phyloP scores from a whole-genome alignment of 2,113 vertebrate genomes.

The Campylomormyrus tamandua region DNA sequence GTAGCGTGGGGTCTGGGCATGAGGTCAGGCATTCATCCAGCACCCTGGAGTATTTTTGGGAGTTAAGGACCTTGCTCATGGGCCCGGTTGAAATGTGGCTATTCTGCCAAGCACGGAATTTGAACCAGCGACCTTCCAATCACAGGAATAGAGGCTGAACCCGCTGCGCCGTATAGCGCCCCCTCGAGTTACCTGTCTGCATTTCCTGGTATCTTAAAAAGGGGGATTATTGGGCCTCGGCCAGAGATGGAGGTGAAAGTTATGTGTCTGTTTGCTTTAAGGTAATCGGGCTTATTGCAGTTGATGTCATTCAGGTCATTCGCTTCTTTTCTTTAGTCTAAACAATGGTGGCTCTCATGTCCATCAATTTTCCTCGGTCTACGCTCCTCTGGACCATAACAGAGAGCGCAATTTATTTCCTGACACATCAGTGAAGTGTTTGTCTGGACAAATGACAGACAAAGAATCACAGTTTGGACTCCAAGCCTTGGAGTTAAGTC shows the following conservation, averaged over 20 bases:
- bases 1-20: not conserved
- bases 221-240: not conserved
- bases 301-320: not conserved
- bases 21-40: not conserved
- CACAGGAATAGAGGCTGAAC: not conserved
- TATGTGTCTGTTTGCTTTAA: conserved; percentile 10
- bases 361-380: not conserved
- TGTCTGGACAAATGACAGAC: not conserved
- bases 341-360: conserved; percentile 22
- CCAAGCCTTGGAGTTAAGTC: not conserved
- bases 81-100: not conserved
- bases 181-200: not conserved
- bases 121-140: not conserved
- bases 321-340: not conserved
- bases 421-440: conserved; percentile 1
- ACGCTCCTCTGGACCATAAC: not conserved
- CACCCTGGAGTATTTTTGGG: not conserved
- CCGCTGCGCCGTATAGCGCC: not conserved
- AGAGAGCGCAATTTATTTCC: conserved; percentile 18
- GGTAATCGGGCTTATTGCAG: conserved; percentile 16
- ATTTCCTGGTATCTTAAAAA: not conserved
- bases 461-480: not conserved
- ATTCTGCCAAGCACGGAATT: not conserved
- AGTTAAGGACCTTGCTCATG: not conserved
- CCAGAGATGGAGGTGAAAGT: not conserved